Conservation (phyloP, 2,888 invertebrate genomes). For the Drosophila tripunctata region DNA sequence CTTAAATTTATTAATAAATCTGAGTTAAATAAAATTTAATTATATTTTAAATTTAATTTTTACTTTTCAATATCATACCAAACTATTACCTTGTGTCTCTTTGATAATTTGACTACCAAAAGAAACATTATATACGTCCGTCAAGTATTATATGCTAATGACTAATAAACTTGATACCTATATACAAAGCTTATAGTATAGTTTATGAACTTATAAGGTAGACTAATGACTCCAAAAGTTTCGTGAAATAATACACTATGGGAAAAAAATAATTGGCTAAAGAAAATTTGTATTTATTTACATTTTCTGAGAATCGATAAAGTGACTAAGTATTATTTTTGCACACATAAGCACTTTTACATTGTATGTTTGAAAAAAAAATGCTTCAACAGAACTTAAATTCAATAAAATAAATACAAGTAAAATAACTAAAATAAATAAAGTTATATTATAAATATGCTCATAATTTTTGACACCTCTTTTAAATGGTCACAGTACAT, state of each 20-base stretch:
- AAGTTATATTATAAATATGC: too few relatives aligned
- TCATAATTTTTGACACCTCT: neutral
- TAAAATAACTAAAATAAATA: too few relatives aligned
- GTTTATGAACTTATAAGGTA: slow-evolving; percentile 8
- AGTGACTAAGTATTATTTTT: neutral
- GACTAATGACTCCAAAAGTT: slow-evolving; percentile 22
- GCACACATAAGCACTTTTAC: neutral
- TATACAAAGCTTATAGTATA: slow-evolving; percentile 26
- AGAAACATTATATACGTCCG: slow-evolving; percentile 29
- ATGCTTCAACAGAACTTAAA: too few relatives aligned
- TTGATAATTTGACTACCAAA: slow-evolving; percentile 53
- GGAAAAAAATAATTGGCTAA: neutral
- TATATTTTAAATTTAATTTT: too few relatives aligned
- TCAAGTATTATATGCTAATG: slow-evolving; percentile 41
- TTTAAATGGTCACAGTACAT: too few relatives aligned
- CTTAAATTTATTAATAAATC: too few relatives aligned
- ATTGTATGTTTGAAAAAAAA: neutral
- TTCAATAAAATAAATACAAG: too few relatives aligned
- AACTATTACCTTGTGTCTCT: slow-evolving; percentile 34
- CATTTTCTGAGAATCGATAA: neutral
- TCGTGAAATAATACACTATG: slow-evolving; percentile 5
- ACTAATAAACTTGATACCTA: slow-evolving; percentile 47
- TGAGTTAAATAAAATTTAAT: too few relatives aligned
- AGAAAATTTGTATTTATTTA: neutral
- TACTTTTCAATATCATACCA: slow-evolving; percentile 5